Conservation (phyloP, 2,113 vertebrate species). For the Bostrychus sinensis region DNA sequence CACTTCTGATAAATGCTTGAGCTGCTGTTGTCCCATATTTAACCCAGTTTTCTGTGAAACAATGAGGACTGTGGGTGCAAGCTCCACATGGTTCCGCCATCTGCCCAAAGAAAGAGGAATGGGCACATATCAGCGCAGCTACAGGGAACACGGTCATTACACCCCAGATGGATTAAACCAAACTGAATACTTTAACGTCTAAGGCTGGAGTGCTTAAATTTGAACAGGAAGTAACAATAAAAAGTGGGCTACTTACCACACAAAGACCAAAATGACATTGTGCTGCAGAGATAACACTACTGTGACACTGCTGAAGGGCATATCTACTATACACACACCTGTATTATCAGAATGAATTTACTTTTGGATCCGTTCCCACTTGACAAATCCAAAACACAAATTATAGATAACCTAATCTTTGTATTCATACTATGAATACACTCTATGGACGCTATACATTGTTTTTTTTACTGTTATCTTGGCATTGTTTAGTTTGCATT, state of each 20-base stretch:
- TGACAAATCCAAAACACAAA: slow-evolving; percentile 30
- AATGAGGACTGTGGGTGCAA: slow-evolving; percentile 53
- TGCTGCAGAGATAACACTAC: slow-evolving; percentile 10
- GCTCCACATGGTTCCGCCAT: slow-evolving; percentile 70
- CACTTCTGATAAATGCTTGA: slow-evolving; percentile 46
- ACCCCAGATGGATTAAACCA: slow-evolving; percentile 37
- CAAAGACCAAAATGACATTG: slow-evolving; percentile 17
- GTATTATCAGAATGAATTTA: slow-evolving; percentile 28
- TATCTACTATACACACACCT: slow-evolving; percentile 3
- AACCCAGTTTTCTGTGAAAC: slow-evolving; percentile 66
- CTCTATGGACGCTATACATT: not conserved
- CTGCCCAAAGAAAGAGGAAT: slow-evolving; percentile 58
- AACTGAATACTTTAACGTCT: slow-evolving; percentile 21
- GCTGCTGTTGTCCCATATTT: slow-evolving; percentile 55
- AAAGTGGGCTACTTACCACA: slow-evolving; percentile 3
- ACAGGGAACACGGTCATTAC: slow-evolving; percentile 36
- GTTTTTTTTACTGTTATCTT: not conserved
- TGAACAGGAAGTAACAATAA: slow-evolving; percentile 12
- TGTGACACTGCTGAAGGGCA: slow-evolving; percentile 2
- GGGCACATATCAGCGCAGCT: slow-evolving; percentile 37
- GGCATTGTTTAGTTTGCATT: not conserved
- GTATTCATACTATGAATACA: not conserved
- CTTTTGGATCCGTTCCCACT: not conserved
- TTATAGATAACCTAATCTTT: slow-evolving; percentile 10
- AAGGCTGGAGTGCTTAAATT: slow-evolving; percentile 1